phyloP scores from a whole-genome alignment of 2,797 vertebrate species.

The Lacerta viridis region DNA sequence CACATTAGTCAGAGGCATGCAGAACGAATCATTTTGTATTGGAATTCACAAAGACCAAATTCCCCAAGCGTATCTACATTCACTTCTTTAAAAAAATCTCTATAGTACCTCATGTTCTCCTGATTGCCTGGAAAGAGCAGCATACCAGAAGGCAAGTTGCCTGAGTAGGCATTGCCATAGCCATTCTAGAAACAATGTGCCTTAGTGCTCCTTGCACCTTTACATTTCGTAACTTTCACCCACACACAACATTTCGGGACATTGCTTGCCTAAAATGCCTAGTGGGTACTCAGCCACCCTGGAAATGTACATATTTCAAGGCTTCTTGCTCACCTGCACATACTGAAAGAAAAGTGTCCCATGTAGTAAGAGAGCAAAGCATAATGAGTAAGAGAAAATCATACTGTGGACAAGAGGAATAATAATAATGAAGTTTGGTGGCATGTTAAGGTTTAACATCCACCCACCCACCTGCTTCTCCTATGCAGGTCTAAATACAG shows the following conservation, averaged over 20 bases:
- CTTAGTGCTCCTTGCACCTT: not conserved
- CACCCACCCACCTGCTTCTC: conserved; percentile 44
- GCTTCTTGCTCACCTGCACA: not conserved
- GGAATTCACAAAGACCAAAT: not conserved
- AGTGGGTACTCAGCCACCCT: not conserved
- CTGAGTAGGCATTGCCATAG: not conserved
- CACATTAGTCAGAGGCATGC: not conserved
- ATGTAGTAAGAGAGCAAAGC: not conserved
- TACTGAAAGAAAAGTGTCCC: not conserved
- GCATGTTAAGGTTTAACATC: conserved; percentile 35
- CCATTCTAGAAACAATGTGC: not conserved
- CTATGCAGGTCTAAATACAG: not conserved
- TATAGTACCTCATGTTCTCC: not conserved
- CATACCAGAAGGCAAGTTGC: not conserved
- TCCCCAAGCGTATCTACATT: not conserved
- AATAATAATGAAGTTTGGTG: not conserved
- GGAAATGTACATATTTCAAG: not conserved
- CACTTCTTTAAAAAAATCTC: not conserved
- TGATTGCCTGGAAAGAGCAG: not conserved
- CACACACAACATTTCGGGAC: not conserved
- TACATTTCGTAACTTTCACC: too few relatives aligned
- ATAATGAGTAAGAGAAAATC: not conserved
- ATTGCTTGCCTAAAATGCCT: not conserved
- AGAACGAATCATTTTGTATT: not conserved
- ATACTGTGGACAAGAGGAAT: not conserved